Evolutionary conservation across 2,797 vertebrate species (phyloP), one percentile per base, ranked within the genome.

Genomic region (Heterohyrax brucei): DNA sequence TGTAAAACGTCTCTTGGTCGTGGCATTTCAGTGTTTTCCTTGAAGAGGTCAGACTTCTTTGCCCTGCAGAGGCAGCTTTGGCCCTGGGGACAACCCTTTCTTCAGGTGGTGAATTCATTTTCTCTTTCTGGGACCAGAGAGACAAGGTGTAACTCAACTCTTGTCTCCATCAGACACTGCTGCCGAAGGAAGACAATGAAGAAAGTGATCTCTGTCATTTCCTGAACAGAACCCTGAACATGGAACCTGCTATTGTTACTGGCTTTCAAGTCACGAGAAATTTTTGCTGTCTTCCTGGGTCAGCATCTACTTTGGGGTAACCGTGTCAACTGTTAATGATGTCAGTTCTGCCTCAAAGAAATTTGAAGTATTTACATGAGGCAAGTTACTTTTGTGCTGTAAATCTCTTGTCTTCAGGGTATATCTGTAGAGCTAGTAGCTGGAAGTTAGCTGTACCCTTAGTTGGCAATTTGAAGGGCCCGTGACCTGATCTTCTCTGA

Each of bases 251-350:
- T 97, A 94, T 96, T 96, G 82, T 96, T 96, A 82, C 80, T 73
- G 46, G 33, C 95, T 96, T 91, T 95, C 89, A 91, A 96, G 85
- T 94, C 89, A 93, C 90, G 88, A 85, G 83, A 56, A 70, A 66
- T 70, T 98, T 96, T 85, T 95, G 72, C 92, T 94, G 66, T 79
- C 3, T 18, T 96, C 94, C 85, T 84, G 10, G 94, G 75, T 76
- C 89, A 96, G 46, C 98, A 98, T 97, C 98, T 98, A 98, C 85
- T 78, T 96, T 83, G 78, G 4, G 66, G 24, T 94, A 92, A 77
- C 5, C 72, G 92, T 30, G 18, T 96, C 97, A 98, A 93, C 95
- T 94, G 61, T 87, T 73, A 30, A 89, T 39, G 46, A 30, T 80
- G 91, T 94, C 90, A 77, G 64, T 88, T 94, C 61, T 95, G 75